Base-by-base conservation (phyloP, 2,888 invertebrate genomes). In the Lydus trimaculatus region DNA sequence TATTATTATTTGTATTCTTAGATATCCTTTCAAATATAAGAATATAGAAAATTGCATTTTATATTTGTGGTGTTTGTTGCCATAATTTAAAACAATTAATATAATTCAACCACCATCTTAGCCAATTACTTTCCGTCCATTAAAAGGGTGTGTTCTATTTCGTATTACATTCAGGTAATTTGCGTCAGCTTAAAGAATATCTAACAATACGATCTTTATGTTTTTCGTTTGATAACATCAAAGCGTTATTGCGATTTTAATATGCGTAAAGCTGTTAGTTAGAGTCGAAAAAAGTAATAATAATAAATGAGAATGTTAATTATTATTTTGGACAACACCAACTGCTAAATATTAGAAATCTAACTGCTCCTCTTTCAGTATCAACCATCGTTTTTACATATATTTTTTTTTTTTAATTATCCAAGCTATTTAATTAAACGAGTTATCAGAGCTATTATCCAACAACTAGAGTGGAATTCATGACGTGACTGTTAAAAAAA, bases 241-340 rank as follows among this genome's bases (percentile, higher is more conserved):
- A 28, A 17, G 62, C 61, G 59, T 69, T 69, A 72, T 74, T 74
- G 72, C 75, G 71, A 69, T 70, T 71, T 73, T 75, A 75, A 75
- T 73, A 74, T 74, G 72, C 75, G 75, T 70, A 72, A 69, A 71
- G 67, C 67, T 60, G 63, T 63, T 71, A 9, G 20, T 9, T 23
- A 48, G 20, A 20, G n/a, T n/a, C n/a, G n/a, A n/a, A n/a, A n/a
- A n/a, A n/a, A n/a, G n/a, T n/a, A n/a, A n/a, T n/a, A n/a, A n/a
- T n/a, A n/a, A 39, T 8, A 48, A 20, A 17, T 17, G 20, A 20
- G 11, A 20, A 48, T 48, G 58, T 69, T 73, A 73, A 75, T 69
- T 72, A 73, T 58, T 72, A 69, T 72, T 72, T 66, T 71, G 31
- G 36, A 36, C 23, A 63, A 28, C 17, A 63, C 69, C 67, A 67